These are phyloP conservation scores for Styela clava DNA, from an alignment of 23 tunicate species.

Conservation along the genomic window DNA sequence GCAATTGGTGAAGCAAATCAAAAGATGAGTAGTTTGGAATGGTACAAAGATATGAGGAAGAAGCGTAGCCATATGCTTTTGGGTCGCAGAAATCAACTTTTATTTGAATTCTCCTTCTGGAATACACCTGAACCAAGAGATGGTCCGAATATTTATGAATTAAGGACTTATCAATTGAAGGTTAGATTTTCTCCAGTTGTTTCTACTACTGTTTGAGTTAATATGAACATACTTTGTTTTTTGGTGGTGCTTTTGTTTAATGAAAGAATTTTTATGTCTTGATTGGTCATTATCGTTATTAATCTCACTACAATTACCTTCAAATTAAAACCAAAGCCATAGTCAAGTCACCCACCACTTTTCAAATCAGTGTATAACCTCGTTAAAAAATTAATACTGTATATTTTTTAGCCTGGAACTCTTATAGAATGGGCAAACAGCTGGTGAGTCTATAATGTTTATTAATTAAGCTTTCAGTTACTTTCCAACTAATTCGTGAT, in stretches of 20 bases:
- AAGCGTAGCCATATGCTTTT: slow-evolving; percentile 70
- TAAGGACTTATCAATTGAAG: slow-evolving; percentile 77
- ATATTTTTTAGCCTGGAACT: slow-evolving; percentile 88
- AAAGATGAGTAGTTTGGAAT: slow-evolving; percentile 45
- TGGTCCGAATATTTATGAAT: slow-evolving; percentile 87
- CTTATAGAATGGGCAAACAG: slow-evolving; percentile 95
- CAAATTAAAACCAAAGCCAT: no score
- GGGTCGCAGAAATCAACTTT: slow-evolving; percentile 80
- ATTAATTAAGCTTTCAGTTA: not conserved
- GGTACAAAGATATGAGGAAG: slow-evolving; percentile 72
- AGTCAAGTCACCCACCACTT: no score
- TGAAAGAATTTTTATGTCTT: not conserved
- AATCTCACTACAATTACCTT: no score
- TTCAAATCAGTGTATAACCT: no score
- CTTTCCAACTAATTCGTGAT: not conserved
- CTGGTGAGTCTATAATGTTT: slow-evolving; percentile 66
- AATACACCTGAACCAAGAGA: slow-evolving; percentile 75
- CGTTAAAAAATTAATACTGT: not conserved
- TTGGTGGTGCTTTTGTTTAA: not conserved
- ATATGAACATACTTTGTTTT: not conserved
- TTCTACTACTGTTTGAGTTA: not conserved
- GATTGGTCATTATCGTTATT: not conserved
- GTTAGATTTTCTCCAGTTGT: slow-evolving; percentile 26
- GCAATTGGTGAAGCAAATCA: slow-evolving; percentile 62
- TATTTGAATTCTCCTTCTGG: slow-evolving; percentile 90